These are phyloP conservation scores for Anoplius nigerrimus DNA, from an alignment of 2,888 invertebrate species.

Conservation along the genomic window DNA sequence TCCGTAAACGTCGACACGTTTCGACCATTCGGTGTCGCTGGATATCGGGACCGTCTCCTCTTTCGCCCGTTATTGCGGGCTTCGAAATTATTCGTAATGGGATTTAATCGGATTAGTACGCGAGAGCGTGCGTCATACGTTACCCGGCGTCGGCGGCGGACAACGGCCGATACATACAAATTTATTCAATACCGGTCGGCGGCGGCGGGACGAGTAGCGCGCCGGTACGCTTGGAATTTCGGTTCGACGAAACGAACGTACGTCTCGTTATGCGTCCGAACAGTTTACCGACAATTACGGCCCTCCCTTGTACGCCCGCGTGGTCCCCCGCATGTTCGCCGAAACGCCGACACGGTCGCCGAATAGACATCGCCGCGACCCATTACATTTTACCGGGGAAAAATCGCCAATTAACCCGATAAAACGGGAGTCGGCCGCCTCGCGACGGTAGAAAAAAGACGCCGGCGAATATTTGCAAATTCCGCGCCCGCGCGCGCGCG, in stretches of 20 bases:
- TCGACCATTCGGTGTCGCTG: conserved; percentile 16
- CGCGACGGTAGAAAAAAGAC: conserved; percentile 1
- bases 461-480: too few relatives aligned
- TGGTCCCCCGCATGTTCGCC: conserved; percentile 17
- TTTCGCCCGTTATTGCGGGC: conserved; percentile 48
- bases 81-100: conserved; percentile 62
- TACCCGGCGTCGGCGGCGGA: conserved; percentile 19
- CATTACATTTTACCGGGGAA: too few relatives aligned
- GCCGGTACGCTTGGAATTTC: conserved; percentile 46
- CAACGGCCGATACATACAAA: conserved; percentile 49
- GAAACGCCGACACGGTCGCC: neutral
- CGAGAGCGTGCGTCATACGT: conserved; percentile 51
- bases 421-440: neutral
- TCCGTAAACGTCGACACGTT: conserved; percentile 21
- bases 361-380: too few relatives aligned
- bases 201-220: conserved; percentile 9
- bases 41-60: conserved; percentile 28
- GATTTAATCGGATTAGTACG: conserved; percentile 62
- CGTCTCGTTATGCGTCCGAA: conserved; percentile 61
- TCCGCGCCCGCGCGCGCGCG: conserved; percentile 8
- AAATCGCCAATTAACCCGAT: too few relatives aligned
- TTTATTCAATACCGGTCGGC: conserved; percentile 53
- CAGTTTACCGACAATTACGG: conserved; percentile 62
- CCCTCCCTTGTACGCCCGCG: conserved; percentile 25
- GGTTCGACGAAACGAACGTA: conserved; percentile 49